Evolutionary conservation across 1,140 invertebrate species (phyloP).

Genomic region (Limonius californicus): DNA sequence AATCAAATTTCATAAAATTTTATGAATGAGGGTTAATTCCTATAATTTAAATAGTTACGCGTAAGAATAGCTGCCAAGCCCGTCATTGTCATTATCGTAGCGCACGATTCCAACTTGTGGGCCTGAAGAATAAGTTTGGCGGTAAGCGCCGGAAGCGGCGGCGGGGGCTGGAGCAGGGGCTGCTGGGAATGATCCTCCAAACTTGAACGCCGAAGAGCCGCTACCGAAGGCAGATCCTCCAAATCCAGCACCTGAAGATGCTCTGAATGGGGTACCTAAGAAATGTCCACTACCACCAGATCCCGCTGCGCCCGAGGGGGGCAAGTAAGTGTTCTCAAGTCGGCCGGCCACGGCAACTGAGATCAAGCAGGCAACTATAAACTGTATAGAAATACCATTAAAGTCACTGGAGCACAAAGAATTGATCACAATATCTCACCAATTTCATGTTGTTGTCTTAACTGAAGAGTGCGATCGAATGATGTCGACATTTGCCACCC

Average conservation of each 20-base stretch:
- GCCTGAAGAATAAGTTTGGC: neutral
- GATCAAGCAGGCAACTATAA: constrained; percentile 19
- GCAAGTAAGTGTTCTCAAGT: constrained; percentile 38
- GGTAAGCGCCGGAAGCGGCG: neutral
- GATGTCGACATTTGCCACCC: constrained; percentile 18
- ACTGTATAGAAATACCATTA: neutral
- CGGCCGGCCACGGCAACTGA: constrained; percentile 21
- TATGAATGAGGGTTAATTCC: neutral
- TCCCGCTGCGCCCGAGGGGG: constrained; percentile 21
- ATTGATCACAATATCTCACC: constrained; percentile 15
- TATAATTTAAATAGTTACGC: neutral
- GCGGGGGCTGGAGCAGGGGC: neutral
- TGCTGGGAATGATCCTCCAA: neutral
- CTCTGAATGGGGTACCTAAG: constrained; percentile 5
- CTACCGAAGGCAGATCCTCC: neutral
- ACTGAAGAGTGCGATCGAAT: constrained; percentile 17
- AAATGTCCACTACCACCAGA: constrained; percentile 5
- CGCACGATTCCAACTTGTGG: neutral
- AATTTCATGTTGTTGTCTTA: constrained; percentile 21
- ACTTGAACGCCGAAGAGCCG: neutral
- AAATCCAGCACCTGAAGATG: neutral
- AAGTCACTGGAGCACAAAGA: neutral
- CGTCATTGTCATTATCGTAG: constrained; percentile 6
- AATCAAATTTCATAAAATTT: neutral
- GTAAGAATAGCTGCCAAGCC: neutral